Evolutionary conservation across 1,140 invertebrate genomes (phyloP).

Genomic region (Rhynchophorus ferrugineus): DNA sequence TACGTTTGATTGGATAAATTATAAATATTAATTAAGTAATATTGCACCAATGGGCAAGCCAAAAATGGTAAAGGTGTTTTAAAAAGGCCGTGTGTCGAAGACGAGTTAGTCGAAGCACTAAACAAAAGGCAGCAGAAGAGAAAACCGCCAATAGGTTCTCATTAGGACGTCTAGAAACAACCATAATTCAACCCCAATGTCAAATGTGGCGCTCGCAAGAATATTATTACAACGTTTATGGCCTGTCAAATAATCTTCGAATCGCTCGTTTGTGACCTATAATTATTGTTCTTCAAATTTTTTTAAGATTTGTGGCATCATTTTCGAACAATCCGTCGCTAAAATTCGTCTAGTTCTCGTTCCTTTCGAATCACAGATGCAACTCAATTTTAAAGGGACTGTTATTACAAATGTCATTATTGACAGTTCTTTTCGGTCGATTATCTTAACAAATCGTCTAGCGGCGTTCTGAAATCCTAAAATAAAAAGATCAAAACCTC

Average conservation of each 20-base stretch:
- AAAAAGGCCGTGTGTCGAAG: conserved; percentile 12
- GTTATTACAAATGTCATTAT: too few relatives aligned
- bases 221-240: conserved; percentile 35
- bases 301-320: conserved; percentile 20
- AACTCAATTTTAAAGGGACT: too few relatives aligned
- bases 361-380: too few relatives aligned
- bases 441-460: too few relatives aligned
- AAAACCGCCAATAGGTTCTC: conserved; percentile 34
- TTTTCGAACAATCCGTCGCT: conserved; percentile 10
- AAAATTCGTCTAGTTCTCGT: neutral
- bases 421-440: too few relatives aligned
- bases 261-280: conserved; percentile 28
- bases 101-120: conserved; percentile 14
- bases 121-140: conserved; percentile 21
- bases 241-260: conserved; percentile 29
- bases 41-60: conserved; percentile 10
- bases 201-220: conserved; percentile 30
- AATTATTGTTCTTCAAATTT: conserved; percentile 30
- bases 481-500: too few relatives aligned
- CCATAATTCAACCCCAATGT: conserved; percentile 35
- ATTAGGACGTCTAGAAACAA: conserved; percentile 34
- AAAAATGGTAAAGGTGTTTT: conserved; percentile 19
- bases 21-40: conserved; percentile 8
- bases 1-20: too few relatives aligned
- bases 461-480: too few relatives aligned